Evolutionary conservation across 92 coral and sea anemone genomes (phyloP), one percentile per base, ranked within the genome.

Genomic region (Zoanthus sociatus): DNA sequence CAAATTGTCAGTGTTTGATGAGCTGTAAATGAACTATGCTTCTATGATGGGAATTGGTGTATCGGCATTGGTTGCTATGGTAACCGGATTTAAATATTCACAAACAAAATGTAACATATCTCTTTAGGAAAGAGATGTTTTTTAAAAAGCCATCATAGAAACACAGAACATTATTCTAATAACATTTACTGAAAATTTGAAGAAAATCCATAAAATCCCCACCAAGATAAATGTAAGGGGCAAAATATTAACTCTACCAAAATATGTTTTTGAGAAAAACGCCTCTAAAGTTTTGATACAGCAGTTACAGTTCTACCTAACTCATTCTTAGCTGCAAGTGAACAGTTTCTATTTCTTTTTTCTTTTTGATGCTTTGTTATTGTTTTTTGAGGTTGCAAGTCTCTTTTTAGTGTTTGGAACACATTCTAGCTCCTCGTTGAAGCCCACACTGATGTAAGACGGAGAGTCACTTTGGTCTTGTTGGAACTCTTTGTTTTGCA

Each of bases 371-470:
- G 55, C 16, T 56, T 11, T 78, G 17, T 60, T 48, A 60, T 2
- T 78, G 84, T 78, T 78, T 33, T 60, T 78, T 11, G 72, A 60
- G 7, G 56, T 64, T 78, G 56, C 72, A 13, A 45, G 72, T 63
- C 90, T 68, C 74, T 87, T 87, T 87, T 84, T 78, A 26, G 86
- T 50, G 64, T 55, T 78, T 20, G 70, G 77, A 45, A 87, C 64
- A 78, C 53, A 58, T 9, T 56, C 71, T 33, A 78, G 71, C 53
- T 87, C 90, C 73, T 87, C 71, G 33, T 68, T 87, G 69, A 78
- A 87, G 32, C 84, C 90, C 69, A 76, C 90, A 48, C 84, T 70
- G 16, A 69, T 56, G 50, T 87, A 87, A 37, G 85, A 64, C 10
- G 83, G 58, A 12, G 63, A 37, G 50, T 87, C 90, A 47, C 17